Evolutionary conservation across 2,113 vertebrate species (phyloP).

Genomic region (Morphnarchus princeps): DNA sequence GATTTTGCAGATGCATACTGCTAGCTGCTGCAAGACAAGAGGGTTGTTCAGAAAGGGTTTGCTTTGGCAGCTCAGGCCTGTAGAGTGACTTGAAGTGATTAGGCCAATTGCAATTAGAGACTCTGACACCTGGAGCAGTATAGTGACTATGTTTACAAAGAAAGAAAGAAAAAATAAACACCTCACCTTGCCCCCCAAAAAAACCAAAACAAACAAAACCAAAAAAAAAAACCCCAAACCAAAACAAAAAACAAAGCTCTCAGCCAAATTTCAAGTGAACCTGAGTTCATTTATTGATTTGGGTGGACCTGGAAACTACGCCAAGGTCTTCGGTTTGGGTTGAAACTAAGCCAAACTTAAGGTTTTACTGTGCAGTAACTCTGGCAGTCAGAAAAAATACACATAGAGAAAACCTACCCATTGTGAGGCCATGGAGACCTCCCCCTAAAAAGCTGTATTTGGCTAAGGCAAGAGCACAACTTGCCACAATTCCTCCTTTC

Average conservation of each 20-base stretch:
- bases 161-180: not conserved
- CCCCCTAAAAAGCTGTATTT: not conserved
- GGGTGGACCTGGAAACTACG: not conserved
- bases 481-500: not conserved
- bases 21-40: not conserved
- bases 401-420: not conserved
- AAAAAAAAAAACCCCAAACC: not conserved
- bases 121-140: not conserved
- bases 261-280: not conserved
- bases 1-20: not conserved
- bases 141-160: not conserved
- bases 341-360: not conserved
- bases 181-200: accelerated
- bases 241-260: not conserved
- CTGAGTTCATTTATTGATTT: not conserved
- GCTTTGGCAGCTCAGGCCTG: not conserved
- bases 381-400: not conserved
- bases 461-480: not conserved
- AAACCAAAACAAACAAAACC: too few relatives aligned
- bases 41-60: not conserved
- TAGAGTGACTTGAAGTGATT: not conserved
- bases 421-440: not conserved
- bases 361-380: not conserved
- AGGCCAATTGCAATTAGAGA: not conserved
- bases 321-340: not conserved